A percentile compares a stretch with the other conserved stretches of the same genome.
These are phyloP conservation scores for Drosophila hydei DNA, from an alignment of 1,140 invertebrate species.

Conservation along the genomic window DNA sequence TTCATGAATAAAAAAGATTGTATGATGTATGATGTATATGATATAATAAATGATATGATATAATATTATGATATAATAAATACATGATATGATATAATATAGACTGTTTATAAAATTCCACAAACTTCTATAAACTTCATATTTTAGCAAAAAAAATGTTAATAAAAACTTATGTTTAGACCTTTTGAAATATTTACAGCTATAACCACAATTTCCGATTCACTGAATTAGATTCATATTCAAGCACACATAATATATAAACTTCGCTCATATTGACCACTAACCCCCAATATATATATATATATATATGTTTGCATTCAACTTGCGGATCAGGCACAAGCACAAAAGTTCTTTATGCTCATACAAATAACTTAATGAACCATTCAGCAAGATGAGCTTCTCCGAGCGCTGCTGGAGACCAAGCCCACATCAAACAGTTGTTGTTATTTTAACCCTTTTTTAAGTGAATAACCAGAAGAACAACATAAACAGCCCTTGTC, in stretches of 20 bases:
- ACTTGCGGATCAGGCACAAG: conserved; percentile 9
- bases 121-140: too few relatives aligned
- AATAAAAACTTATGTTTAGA: not conserved
- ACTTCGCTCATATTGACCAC: conserved; percentile 12
- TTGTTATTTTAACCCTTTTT: conserved; percentile 76
- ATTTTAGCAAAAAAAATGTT: too few relatives aligned
- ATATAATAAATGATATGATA: too few relatives aligned
- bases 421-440: conserved; percentile 75
- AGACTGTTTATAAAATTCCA: too few relatives aligned
- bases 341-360: conserved; percentile 24
- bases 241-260: not conserved
- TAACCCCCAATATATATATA: not conserved
- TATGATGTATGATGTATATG: too few relatives aligned
- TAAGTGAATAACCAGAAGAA: conserved; percentile 4
- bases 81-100: too few relatives aligned
- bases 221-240: not conserved
- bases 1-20: too few relatives aligned
- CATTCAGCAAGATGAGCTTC: conserved; percentile 45
- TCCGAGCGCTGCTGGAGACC: conserved; percentile 21
- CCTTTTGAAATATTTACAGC: not conserved
- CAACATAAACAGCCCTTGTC: conserved; percentile 59
- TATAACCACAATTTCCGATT: conserved; percentile 16
- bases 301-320: conserved; percentile 26
- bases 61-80: too few relatives aligned
- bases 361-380: conserved; percentile 71